phyloP scores from a whole-genome alignment of 1,140 invertebrate genomes.

The Drosophila orena region DNA sequence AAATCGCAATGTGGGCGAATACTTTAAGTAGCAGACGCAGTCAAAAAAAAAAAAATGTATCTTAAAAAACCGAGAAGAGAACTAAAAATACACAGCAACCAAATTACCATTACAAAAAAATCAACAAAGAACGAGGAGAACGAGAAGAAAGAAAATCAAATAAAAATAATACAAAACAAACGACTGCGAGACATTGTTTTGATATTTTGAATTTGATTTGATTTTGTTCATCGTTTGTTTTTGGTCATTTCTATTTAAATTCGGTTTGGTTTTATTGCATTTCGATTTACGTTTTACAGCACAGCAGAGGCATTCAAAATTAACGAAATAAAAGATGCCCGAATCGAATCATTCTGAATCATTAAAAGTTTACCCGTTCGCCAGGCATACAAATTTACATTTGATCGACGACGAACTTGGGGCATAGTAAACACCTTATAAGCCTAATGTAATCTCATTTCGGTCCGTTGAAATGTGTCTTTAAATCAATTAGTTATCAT shows the following conservation, averaged over 20 bases:
- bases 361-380: constrained; percentile 23
- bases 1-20: not conserved
- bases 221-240: constrained; percentile 62
- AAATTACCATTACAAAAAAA: constrained; percentile 30
- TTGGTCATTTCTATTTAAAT: constrained; percentile 73
- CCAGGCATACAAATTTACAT: constrained; percentile 70
- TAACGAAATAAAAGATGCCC: constrained; percentile 52
- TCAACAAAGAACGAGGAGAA: constrained; percentile 9
- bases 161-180: constrained; percentile 32
- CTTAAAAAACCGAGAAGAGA: not conserved
- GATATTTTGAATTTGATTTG: constrained; percentile 40
- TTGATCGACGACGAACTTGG: constrained; percentile 15
- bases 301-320: constrained; percentile 50
- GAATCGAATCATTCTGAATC: constrained; percentile 32
- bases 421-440: constrained; percentile 76
- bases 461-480: constrained; percentile 59
- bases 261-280: constrained; percentile 67
- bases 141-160: constrained; percentile 11
- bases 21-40: not conserved
- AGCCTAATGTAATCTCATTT: constrained; percentile 73
- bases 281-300: constrained; percentile 51
- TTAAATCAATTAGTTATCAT: constrained; percentile 58
- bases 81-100: not conserved
- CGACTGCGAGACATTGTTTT: constrained; percentile 5
- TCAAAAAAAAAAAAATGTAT: not conserved